A percentile compares a stretch with the other conserved stretches of the same genome.
These are phyloP conservation scores for Chloroceryle amazona DNA, from an alignment of 2,797 vertebrate genomes.

Conservation along the genomic window DNA sequence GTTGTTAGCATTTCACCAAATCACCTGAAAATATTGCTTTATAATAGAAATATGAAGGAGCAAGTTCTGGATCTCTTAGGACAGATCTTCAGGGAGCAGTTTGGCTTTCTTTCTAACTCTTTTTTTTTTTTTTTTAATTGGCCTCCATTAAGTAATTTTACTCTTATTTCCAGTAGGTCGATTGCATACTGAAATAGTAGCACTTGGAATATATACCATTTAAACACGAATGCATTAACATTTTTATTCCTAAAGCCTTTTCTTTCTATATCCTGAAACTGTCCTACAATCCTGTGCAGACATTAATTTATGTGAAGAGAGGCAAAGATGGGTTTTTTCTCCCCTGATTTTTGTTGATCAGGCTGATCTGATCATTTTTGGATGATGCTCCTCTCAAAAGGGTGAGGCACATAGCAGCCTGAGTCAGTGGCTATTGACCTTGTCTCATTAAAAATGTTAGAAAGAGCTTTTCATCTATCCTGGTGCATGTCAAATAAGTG, in stretches of 20 bases:
- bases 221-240: not conserved
- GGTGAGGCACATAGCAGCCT: not conserved
- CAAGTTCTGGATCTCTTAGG: not conserved
- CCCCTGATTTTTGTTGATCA: not conserved
- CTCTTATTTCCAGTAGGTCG: not conserved
- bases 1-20: not conserved
- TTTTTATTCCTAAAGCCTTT: slow-evolving; percentile 24
- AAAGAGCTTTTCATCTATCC: not conserved
- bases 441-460: not conserved
- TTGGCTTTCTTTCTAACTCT: not conserved
- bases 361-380: not conserved
- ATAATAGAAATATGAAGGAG: not conserved
- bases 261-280: not conserved
- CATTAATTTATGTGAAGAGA: not conserved
- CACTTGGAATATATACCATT: not conserved
- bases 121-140: not conserved
- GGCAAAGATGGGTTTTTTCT: not conserved
- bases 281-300: not conserved
- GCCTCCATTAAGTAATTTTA: not conserved
- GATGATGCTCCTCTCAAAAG: not conserved
- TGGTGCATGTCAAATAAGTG: not conserved
- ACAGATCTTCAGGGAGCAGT: not conserved
- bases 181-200: not conserved
- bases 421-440: not conserved
- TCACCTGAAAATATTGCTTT: not conserved